Evolutionary conservation across 2,888 invertebrate species (phyloP).

Genomic region (Agelastica alni): DNA sequence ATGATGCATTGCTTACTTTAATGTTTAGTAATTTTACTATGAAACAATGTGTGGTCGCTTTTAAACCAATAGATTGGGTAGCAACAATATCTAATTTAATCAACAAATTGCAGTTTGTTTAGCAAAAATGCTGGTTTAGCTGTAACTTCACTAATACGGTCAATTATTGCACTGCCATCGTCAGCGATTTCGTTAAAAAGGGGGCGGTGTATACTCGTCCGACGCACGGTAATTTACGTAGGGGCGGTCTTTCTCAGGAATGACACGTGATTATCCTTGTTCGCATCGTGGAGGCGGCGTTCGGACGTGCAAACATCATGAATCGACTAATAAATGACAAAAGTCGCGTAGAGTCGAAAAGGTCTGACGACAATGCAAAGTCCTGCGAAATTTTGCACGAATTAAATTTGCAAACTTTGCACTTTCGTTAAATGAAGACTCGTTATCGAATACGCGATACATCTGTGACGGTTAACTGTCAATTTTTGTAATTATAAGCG

Average conservation of each 20-base stretch:
- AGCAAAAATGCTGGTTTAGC: too few species aligned
- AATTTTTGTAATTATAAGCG: too few species aligned
- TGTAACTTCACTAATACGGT: neutral
- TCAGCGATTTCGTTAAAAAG: conserved; percentile 25
- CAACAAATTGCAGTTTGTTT: too few species aligned
- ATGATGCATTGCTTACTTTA: too few species aligned
- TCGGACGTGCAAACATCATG: conserved; percentile 40
- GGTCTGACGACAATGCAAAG: neutral
- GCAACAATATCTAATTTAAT: too few species aligned
- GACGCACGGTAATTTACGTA: conserved; percentile 39
- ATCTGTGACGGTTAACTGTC: too few species aligned
- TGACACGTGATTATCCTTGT: conserved; percentile 54
- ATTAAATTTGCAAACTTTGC: neutral
- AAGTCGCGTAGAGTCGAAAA: conserved; percentile 14
- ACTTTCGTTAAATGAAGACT: too few species aligned
- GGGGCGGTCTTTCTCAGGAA: conserved; percentile 40
- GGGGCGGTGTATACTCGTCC: conserved; percentile 16
- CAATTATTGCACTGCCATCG: conserved; percentile 12
- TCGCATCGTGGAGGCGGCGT: conserved; percentile 45
- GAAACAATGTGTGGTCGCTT: too few species aligned
- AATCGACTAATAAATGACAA: conserved; percentile 39
- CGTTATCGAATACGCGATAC: too few species aligned
- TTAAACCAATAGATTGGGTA: too few species aligned
- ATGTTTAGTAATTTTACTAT: too few species aligned
- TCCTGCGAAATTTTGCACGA: neutral